Percentiles rank a stretch among this genome's conserved stretches.
Evolutionary conservation across 1,140 invertebrate genomes (phyloP).

Genomic region (Penaeus indicus): DNA sequence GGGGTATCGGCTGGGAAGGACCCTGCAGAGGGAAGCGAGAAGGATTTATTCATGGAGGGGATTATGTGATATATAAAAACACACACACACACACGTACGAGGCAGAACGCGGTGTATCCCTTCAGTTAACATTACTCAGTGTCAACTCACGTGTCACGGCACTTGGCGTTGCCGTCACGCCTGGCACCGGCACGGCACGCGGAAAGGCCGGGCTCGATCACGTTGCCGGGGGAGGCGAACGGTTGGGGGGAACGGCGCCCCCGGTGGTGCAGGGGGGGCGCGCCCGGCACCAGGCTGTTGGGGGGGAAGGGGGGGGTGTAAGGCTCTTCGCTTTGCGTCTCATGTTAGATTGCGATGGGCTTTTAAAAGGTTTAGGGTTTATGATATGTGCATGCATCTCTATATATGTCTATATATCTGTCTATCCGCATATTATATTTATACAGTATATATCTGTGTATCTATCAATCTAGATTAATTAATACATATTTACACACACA

Average conservation of each 20-base stretch:
- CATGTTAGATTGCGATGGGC: too few relatives aligned
- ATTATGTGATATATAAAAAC: not conserved
- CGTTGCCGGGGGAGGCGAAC: conserved; percentile 61
- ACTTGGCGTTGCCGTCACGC: conserved; percentile 61
- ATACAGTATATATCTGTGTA: not conserved
- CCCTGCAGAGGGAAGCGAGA: conserved; percentile 2
- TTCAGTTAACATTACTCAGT: not conserved
- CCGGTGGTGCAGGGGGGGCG: conserved; percentile 28
- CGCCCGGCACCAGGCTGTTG: not conserved
- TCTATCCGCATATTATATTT: not conserved
- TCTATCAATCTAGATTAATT: not conserved
- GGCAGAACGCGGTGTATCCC: not conserved
- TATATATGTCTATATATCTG: conserved; percentile 14
- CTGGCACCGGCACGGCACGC: conserved; percentile 55
- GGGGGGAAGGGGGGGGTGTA: not conserved
- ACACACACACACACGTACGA: not conserved
- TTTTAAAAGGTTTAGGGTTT: too few relatives aligned
- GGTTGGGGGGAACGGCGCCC: conserved; percentile 52
- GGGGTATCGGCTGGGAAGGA: conserved; percentile 30
- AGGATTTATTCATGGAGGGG: not conserved
- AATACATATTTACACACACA: not conserved
- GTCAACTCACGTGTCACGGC: conserved; percentile 56
- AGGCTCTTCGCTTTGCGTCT: too few relatives aligned
- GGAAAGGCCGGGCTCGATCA: conserved; percentile 56
- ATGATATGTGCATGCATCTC: not conserved